Percentiles rank a stretch among this genome's conserved stretches.
Conservation (phyloP, 92 coral and sea anemone genomes). For the Scolanthus callimorphus region DNA sequence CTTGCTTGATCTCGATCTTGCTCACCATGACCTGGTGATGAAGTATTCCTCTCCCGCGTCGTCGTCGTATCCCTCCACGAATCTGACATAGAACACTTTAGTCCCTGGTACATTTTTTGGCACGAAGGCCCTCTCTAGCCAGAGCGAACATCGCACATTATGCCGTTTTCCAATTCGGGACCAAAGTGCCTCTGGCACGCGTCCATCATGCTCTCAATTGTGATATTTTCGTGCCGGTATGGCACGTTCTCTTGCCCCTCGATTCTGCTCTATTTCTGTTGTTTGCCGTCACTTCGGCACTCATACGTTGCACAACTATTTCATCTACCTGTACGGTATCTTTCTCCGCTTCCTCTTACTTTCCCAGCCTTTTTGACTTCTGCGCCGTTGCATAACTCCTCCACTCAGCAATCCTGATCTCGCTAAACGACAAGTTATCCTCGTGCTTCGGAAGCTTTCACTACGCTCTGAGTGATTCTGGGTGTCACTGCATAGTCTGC, state of each 20-base stretch:
- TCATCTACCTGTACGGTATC: constrained; percentile 17
- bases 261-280: constrained; percentile 30
- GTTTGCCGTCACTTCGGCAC: constrained; percentile 45
- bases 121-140: constrained; percentile 35
- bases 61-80: too few species aligned
- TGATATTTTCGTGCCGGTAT: constrained; percentile 28
- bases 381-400: constrained; percentile 39
- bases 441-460: too few species aligned
- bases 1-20: too few species aligned
- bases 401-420: constrained; percentile 60
- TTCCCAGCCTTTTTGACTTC: constrained; percentile 28
- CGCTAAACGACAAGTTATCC: too few species aligned
- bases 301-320: constrained; percentile 48
- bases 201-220: constrained; percentile 25
- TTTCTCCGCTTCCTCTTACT: constrained; percentile 8
- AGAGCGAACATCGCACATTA: constrained; percentile 47
- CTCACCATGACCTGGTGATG: too few species aligned
- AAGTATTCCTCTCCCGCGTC: constrained; percentile 3
- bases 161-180: constrained; percentile 19
- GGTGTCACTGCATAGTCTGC: too few species aligned
- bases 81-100: constrained; percentile 5
- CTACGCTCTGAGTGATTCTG: too few species aligned
- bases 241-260: constrained; percentile 36
- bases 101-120: constrained; percentile 11
- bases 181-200: constrained; percentile 44